Conservation (phyloP, 2,797 vertebrate genomes). For the Arctocebus calabarensis region DNA sequence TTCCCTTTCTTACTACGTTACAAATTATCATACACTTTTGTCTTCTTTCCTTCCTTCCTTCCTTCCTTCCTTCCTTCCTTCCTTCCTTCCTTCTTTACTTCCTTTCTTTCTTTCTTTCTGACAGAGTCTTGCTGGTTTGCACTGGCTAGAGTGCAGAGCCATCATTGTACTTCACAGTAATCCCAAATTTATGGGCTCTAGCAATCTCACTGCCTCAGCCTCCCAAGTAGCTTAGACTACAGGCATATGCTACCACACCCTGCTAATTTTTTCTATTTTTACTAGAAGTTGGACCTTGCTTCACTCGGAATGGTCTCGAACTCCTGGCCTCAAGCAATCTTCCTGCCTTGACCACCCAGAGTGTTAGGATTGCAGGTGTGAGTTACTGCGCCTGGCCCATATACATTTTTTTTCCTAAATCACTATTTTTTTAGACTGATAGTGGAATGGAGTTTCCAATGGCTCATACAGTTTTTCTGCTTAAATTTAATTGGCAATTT, state of each 20-base stretch:
- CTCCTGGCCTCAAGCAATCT: not conserved
- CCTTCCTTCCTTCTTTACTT: too few species aligned
- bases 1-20: not conserved
- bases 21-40: not conserved
- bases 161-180: not conserved
- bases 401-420: not conserved
- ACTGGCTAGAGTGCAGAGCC: too few species aligned
- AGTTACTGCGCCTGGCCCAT: not conserved
- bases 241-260: not conserved
- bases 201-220: not conserved
- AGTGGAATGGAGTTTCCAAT: not conserved
- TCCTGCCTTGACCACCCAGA: not conserved
- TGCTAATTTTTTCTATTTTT: not conserved
- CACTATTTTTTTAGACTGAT: not conserved
- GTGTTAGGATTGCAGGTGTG: not conserved
- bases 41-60: not conserved
- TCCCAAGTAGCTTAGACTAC: not conserved
- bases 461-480: slow-evolving; percentile 18
- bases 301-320: not conserved
- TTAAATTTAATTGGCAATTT: slow-evolving; percentile 53
- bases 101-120: too few species aligned
- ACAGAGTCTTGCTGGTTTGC: not conserved
- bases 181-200: not conserved
- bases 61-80: too few species aligned
- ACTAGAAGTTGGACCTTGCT: not conserved